Evolutionary conservation across 2,797 vertebrate genomes (phyloP).

Genomic region (Okamejei kenojei): DNA sequence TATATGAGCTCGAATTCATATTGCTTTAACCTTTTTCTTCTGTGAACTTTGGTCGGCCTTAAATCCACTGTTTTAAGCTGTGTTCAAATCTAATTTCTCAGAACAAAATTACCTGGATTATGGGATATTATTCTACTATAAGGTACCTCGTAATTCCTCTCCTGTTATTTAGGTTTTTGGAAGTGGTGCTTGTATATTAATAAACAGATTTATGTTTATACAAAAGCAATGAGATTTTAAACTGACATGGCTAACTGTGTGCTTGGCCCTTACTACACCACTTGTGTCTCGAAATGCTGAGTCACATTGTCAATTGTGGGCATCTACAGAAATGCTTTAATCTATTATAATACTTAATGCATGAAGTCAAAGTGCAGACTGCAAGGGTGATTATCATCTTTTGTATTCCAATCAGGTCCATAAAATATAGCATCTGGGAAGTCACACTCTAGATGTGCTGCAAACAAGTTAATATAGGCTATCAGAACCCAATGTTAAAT

Average conservation of each 20-base stretch:
- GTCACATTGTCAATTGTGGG: neutral
- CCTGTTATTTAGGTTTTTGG: neutral
- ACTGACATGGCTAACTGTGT: neutral
- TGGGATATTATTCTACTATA: neutral
- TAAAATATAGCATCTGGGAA: neutral
- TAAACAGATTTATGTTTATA: neutral
- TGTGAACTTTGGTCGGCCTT: neutral
- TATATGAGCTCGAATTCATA: neutral
- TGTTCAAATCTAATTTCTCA: conserved; percentile 3
- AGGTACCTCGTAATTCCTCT: neutral
- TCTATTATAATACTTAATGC: neutral
- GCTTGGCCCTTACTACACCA: neutral
- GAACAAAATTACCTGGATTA: neutral
- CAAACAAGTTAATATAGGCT: neutral
- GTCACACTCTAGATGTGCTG: neutral
- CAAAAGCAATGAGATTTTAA: neutral
- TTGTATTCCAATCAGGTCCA: neutral
- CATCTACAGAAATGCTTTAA: neutral
- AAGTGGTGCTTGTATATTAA: neutral
- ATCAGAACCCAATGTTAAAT: neutral
- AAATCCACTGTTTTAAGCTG: neutral
- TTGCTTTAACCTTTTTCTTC: neutral
- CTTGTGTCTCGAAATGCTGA: neutral
- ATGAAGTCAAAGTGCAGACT: neutral
- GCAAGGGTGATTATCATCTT: neutral